Evolutionary conservation across 1,140 invertebrate genomes (phyloP), one percentile per base, ranked within the genome.

Genomic region (Gonioctena quinquepunctata): DNA sequence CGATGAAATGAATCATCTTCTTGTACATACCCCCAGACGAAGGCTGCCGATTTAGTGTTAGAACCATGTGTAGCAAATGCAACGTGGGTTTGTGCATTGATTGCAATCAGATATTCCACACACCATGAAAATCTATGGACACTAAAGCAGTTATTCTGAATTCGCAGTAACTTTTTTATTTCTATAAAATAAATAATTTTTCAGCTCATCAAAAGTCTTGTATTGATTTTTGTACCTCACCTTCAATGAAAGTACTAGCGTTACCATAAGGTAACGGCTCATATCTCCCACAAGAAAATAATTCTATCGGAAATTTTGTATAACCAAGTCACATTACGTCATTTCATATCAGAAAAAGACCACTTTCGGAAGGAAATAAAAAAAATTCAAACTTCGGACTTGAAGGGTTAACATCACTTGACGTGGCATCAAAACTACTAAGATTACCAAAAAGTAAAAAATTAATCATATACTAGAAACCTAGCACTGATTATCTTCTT

Each of bases 41-140:
- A 65, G 48, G 63, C 19, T 65, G 63, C n/a, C 13, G 18, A 25
- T 65, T 42, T n/a, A 65, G 33, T 54, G 26, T 54, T 11, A 42
- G 63, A 49, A 49, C 42, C n/a, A 54, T 65, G 48, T 65, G 63
- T 42, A 42, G 18, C 13, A 65, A 65, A 54, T 65, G 48, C 25
- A 33, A 65, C 22, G 48, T 65, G 16, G 48, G 63, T 19, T 23
- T 65, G n/a, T 65, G 63, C 48, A 23, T 65, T 22, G 63, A 65
- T 19, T 65, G 19, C 25, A 50, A 65, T 65, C 27, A 21, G 5
- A 50, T 49, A 65, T 65, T 65, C 26, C 48, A 65, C 25, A 65
- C 11, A 54, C 16, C 19, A 25, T 11, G 33, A 42, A 42, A 8
- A 42, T 13, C 11, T 8, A 13, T 42, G 33, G 2, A 42, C 33